phyloP scores from a whole-genome alignment of 1,140 invertebrate species.

The Bombyx mandarina region DNA sequence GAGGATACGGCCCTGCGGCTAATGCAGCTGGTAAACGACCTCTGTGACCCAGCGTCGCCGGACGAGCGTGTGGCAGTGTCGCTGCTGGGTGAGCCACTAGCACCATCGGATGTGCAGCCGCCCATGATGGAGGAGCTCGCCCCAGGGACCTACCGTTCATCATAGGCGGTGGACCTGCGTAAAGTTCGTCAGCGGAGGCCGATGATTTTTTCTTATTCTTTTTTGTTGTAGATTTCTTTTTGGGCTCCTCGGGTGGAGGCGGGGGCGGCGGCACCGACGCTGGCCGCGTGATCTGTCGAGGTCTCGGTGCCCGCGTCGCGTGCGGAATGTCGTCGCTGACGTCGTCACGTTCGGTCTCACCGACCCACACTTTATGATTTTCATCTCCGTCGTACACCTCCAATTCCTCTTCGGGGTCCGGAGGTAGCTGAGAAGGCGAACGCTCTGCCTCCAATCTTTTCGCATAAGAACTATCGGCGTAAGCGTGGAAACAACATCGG shows the following conservation, averaged over 20 bases:
- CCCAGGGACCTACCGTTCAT: constrained; percentile 70
- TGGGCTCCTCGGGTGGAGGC: constrained; percentile 77
- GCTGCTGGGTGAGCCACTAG: constrained; percentile 70
- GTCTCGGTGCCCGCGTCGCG: constrained; percentile 81
- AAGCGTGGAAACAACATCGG: constrained; percentile 94
- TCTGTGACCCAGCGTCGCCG: constrained; percentile 42
- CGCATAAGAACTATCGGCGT: constrained; percentile 93
- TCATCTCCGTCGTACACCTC: constrained; percentile 91
- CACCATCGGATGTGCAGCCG: constrained; percentile 65
- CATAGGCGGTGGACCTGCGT: constrained; percentile 51
- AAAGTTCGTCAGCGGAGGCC: constrained; percentile 53
- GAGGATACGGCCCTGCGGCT: constrained; percentile 45
- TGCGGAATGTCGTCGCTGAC: constrained; percentile 83
- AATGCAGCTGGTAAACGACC: constrained; percentile 42
- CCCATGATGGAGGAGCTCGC: constrained; percentile 60
- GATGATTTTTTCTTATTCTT: constrained; percentile 70
- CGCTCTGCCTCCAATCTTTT: constrained; percentile 79
- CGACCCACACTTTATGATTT: constrained; percentile 94
- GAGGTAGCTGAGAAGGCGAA: constrained; percentile 66
- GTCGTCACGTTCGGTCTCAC: constrained; percentile 81
- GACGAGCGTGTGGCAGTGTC: constrained; percentile 68
- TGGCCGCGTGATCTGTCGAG: constrained; percentile 83
- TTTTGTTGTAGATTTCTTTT: constrained; percentile 67
- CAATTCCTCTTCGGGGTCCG: constrained; percentile 78
- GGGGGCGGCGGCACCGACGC: constrained; percentile 85